phyloP scores from a whole-genome alignment of 1,140 invertebrate species.

The Monochamus saltuarius region DNA sequence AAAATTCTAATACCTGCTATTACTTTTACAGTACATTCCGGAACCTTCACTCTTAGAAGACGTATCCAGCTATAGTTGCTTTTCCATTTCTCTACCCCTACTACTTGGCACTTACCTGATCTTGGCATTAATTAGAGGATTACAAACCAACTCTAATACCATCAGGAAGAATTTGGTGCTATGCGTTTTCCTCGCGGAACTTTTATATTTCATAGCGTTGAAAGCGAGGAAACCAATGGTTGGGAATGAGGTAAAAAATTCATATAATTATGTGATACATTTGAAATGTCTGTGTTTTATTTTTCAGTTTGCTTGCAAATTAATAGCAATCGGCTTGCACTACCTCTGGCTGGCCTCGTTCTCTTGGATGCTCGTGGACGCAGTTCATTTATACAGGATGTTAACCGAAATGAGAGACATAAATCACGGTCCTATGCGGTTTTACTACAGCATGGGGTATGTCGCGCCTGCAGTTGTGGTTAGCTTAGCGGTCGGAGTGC shows the following conservation, averaged over 20 bases:
- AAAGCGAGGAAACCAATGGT: slow-evolving; percentile 76
- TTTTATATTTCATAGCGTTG: slow-evolving; percentile 83
- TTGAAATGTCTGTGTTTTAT: neutral
- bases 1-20: neutral
- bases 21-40: slow-evolving; percentile 68
- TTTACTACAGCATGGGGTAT: slow-evolving; percentile 94
- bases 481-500: slow-evolving; percentile 85
- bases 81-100: slow-evolving; percentile 80
- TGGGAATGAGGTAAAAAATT: slow-evolving; percentile 63
- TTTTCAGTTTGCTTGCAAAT: slow-evolving; percentile 78
- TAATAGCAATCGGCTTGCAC: slow-evolving; percentile 88
- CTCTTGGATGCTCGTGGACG: slow-evolving; percentile 88
- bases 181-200: slow-evolving; percentile 81
- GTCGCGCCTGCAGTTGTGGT: slow-evolving; percentile 92
- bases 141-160: slow-evolving; percentile 88
- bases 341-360: slow-evolving; percentile 90
- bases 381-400: slow-evolving; percentile 91
- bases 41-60: slow-evolving; percentile 82
- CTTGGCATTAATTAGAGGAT: slow-evolving; percentile 73
- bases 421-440: slow-evolving; percentile 91
- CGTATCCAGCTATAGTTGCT: slow-evolving; percentile 85
- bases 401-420: slow-evolving; percentile 94
- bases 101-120: slow-evolving; percentile 73
- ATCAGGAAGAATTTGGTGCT: slow-evolving; percentile 93
- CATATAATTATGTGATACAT: neutral